Base-by-base conservation (phyloP, 1,140 invertebrate genomes). In the Rhyzopertha dominica region DNA sequence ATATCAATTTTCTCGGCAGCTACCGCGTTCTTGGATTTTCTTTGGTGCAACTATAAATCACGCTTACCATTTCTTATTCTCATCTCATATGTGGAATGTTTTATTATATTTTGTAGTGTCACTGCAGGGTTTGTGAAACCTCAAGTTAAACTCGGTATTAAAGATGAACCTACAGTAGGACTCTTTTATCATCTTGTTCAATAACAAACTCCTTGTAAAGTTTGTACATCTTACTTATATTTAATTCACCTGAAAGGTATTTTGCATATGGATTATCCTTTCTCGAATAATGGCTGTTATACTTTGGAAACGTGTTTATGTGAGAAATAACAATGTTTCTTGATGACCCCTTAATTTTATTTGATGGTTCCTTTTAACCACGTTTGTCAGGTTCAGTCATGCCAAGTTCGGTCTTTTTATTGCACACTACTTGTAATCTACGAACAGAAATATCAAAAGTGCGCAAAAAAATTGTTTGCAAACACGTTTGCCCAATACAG, bases 71-170 rank as follows among this genome's bases (percentile, higher is more conserved):
- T 10, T 9, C 25, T 9, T 17, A 37, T 16, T 7, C 23, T 16
- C 3, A 7, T 20, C 14, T 22, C 34, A 38, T 45, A 22, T 28
- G 16, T 4, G 17, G 44, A 47, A 25, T 40, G 26, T 47, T 40
- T 47, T 14, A 40, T 47, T 8, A 39, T n/a, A 44, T 44, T 36
- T 37, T 37, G 35, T 8, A 37, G 43, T 45, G n/a, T 45, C 34
- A n/a, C 4, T 8, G 29, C 28, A 13, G 3, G 43, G 32, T 31
- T 38, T 25, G 17, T 38, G 22, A 31, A 45, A 26, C 18, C 14
- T 45, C 4, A 45, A 18, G 29, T 38, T 23, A 28, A 38, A 45
- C 22, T 45, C 34, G 4, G 24, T 38, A 16, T 39, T 31, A 16
- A 47, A 47, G 5, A 47, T 24, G 14, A 39, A 18, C 17, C 44